Percentiles rank a stretch among this genome's conserved stretches.
Evolutionary conservation across 2,888 invertebrate genomes (phyloP).

Genomic region (Polydrusus tereticollis): DNA sequence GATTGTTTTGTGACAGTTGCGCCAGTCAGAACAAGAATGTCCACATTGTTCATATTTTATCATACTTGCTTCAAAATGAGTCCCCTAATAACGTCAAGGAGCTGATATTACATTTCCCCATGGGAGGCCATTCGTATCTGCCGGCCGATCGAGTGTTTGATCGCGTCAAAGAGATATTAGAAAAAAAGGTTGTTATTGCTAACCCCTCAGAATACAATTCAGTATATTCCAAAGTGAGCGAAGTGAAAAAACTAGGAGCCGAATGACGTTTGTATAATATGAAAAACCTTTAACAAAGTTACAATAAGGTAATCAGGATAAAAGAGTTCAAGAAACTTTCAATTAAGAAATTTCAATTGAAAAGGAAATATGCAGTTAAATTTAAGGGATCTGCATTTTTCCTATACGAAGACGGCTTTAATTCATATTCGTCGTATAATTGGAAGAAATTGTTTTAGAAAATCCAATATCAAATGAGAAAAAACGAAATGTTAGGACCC

Average conservation of each 20-base stretch:
- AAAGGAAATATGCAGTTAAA: too few relatives aligned
- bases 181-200: not conserved
- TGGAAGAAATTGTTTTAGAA: too few relatives aligned
- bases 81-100: constrained; percentile 8
- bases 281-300: constrained; percentile 9
- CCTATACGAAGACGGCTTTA: constrained; percentile 1
- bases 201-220: constrained; percentile 5
- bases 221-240: constrained; percentile 14
- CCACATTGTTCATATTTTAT: constrained; percentile 31
- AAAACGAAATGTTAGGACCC: too few relatives aligned
- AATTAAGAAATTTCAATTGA: too few relatives aligned
- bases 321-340: constrained; percentile 11
- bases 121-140: constrained; percentile 15
- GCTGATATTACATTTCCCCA: constrained; percentile 19
- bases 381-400: too few relatives aligned
- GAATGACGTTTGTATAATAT: constrained; percentile 25
- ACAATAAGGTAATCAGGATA: constrained; percentile 15
- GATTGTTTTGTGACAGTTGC: constrained; percentile 45
- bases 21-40: constrained; percentile 48
- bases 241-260: constrained; percentile 2
- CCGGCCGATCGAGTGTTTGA: constrained; percentile 22
- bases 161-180: constrained; percentile 15
- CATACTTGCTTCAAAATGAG: constrained; percentile 28
- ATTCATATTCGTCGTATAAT: too few relatives aligned
- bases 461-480: too few relatives aligned